phyloP scores from a whole-genome alignment of 2,113 vertebrate species.

The Aix galericulata region DNA sequence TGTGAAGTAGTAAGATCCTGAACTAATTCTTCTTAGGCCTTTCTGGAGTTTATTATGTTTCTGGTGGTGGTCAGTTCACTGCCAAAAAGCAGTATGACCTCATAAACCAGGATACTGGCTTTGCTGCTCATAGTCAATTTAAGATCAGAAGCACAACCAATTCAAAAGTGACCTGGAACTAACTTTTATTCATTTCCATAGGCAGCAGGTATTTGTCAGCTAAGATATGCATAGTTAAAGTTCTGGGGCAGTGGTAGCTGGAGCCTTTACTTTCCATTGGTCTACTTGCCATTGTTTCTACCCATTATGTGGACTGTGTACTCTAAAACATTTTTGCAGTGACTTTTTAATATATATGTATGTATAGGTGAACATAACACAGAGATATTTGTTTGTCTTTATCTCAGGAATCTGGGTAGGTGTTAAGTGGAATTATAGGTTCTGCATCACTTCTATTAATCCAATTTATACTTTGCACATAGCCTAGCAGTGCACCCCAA shows the following conservation, averaged over 20 bases:
- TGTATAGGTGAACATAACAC: not conserved
- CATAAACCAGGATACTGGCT: not conserved
- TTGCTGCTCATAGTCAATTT: not conserved
- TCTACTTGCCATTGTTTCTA: not conserved
- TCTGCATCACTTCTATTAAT: not conserved
- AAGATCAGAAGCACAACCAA: not conserved
- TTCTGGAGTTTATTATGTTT: not conserved
- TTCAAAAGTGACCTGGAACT: not conserved
- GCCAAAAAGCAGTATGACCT: not conserved
- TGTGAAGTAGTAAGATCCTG: not conserved
- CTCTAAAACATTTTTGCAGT: not conserved
- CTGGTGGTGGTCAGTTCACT: not conserved
- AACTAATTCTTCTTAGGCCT: not conserved
- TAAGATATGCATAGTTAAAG: not conserved
- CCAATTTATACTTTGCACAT: not conserved
- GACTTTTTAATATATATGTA: not conserved
- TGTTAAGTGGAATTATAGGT: not conserved
- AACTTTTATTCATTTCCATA: not conserved
- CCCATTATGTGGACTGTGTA: fast-evolving
- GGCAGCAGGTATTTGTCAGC: not conserved
- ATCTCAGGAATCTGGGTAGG: not conserved
- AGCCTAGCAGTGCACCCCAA: not conserved
- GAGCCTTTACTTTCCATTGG: not conserved
- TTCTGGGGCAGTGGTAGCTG: not conserved
- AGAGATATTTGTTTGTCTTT: not conserved